Conservation (phyloP, 2,113 vertebrate species). For the Cygnus atratus region DNA sequence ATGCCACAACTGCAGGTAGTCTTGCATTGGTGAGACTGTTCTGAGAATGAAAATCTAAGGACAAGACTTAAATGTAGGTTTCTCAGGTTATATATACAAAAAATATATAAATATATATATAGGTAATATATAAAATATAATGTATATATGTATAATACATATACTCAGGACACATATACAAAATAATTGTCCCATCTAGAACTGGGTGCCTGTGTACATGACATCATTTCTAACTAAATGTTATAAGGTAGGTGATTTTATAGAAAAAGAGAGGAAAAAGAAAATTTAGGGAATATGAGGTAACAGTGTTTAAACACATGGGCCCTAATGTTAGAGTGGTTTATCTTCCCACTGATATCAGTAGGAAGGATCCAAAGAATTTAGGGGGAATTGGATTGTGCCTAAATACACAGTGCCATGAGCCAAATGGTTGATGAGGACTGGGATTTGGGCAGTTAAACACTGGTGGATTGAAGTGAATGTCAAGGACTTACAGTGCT, state of each 20-base stretch:
- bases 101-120: too few species aligned
- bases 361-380: not conserved
- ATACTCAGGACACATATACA: too few species aligned
- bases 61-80: not conserved
- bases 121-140: too few species aligned
- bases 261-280: not conserved
- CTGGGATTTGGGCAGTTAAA: not conserved
- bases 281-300: not conserved
- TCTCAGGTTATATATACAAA: not conserved
- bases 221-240: not conserved
- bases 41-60: not conserved
- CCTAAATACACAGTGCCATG: fast-evolving
- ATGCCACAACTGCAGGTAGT: fast-evolving
- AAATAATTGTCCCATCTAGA: not conserved
- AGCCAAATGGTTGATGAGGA: fast-evolving
- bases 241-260: not conserved
- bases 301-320: not conserved
- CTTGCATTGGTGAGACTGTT: not conserved
- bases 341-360: not conserved
- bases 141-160: too few species aligned
- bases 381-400: not conserved
- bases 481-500: fast-evolving
- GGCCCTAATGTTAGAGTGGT: fast-evolving
- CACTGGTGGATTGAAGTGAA: fast-evolving
- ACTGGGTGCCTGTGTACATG: not conserved